Evolutionary conservation across 2,888 invertebrate genomes (phyloP), one percentile per base, ranked within the genome.

Genomic region (Kuschelorhynchus macadamiae): DNA sequence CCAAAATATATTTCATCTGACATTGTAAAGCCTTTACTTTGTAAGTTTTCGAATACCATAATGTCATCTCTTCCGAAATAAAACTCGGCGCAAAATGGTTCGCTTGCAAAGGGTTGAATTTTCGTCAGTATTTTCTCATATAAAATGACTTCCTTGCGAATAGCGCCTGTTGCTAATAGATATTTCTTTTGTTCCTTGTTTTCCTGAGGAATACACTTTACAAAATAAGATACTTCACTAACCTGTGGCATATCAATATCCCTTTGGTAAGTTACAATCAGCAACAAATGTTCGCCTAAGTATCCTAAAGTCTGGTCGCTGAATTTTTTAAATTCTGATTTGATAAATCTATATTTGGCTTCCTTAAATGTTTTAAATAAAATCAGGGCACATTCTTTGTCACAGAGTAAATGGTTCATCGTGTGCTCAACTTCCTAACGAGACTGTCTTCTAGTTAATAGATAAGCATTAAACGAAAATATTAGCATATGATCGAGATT

Each of bases 201-300:
- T n/a, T 50, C 41, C 62, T 82, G 81, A 0, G 91, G 90, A 50
- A 89, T 80, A 5, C 86, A 84, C 79, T 91, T 91, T 0, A 89
- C 81, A 75, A 91, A 91, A 67, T 88, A 87, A 16, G 78, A 78
- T 0, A 82, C 32, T 12, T 55, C n/a, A 5, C 25, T 4, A 2
- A 50, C 36, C n/a, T 55, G 46, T 20, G 49, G 46, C 8, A n/a
- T n/a, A n/a, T 69, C 25, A 2, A 39, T 49, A 21, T 66, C 36
- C 11, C 49, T 59, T 4, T 36, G 56, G 60, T 68, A 74, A 33
- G 55, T 67, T 9, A 80, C 73, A 18, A 52, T 74, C 1, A 80
- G 64, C 20, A 67, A 70, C 30, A 72, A 74, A 71, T 80, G 79
- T 21, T 79, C 78, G 11, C 77, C 79, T 52, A 80, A 57, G 53